Conservation (phyloP, 1,140 invertebrate genomes). For the Drosophila bipectinata region DNA sequence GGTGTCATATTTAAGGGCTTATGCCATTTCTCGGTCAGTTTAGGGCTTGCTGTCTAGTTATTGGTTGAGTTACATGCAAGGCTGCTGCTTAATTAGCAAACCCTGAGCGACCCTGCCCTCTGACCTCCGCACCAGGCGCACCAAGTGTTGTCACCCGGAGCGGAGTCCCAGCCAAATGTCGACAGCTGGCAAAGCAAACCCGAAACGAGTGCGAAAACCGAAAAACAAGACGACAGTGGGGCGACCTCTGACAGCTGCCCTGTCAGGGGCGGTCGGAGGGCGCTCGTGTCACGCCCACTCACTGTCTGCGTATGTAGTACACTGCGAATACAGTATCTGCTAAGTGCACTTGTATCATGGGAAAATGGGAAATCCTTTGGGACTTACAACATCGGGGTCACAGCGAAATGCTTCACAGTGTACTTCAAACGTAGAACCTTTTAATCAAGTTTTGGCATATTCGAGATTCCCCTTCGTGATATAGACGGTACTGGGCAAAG, state of each 20-base stretch:
- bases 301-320: conserved; percentile 30
- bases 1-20: neutral
- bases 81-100: conserved; percentile 65
- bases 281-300: conserved; percentile 59
- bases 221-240: conserved; percentile 24
- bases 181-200: conserved; percentile 57
- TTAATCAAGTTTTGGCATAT: neutral
- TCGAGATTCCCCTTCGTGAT: neutral
- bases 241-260: conserved; percentile 33
- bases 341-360: too few relatives aligned
- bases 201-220: conserved; percentile 6
- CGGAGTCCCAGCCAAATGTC: conserved; percentile 52
- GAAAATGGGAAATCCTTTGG: too few relatives aligned
- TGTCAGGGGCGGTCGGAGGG: conserved; percentile 4
- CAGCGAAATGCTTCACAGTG: neutral
- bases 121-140: conserved; percentile 25
- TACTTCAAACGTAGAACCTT: neutral
- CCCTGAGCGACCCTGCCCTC: neutral
- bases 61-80: conserved; percentile 13
- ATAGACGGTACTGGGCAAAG: neutral
- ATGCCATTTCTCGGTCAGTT: conserved; percentile 9
- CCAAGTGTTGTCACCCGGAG: conserved; percentile 36
- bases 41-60: conserved; percentile 22
- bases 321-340: conserved; percentile 18
- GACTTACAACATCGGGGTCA: neutral